Conservation (phyloP, 53 echinoderm and acorn worm species). For the Patiria pectinifera region DNA sequence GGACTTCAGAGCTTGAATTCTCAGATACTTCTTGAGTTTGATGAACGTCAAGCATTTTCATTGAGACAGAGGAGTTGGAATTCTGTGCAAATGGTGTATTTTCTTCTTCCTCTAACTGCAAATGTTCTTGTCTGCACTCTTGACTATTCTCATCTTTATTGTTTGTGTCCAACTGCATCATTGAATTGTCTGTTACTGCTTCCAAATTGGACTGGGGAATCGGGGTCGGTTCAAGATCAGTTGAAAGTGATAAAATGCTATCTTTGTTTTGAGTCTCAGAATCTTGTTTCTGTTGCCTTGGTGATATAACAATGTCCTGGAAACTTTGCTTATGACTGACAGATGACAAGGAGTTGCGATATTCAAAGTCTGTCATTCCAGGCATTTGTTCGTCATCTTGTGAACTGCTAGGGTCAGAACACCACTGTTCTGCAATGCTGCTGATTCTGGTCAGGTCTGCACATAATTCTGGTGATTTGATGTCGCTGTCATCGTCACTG, state of each 20-base stretch:
- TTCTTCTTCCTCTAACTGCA: background rate
- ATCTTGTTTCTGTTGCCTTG: background rate
- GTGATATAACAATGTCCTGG: background rate
- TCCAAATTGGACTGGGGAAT: background rate
- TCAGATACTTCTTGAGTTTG: background rate
- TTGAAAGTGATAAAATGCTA: background rate
- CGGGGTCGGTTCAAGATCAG: background rate
- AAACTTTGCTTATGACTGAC: background rate
- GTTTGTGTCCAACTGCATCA: background rate
- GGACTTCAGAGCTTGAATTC: background rate
- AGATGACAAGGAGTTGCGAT: background rate
- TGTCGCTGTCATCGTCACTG: background rate
- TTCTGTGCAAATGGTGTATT: background rate
- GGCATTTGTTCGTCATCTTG: background rate
- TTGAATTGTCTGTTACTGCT: background rate
- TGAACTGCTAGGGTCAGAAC: background rate
- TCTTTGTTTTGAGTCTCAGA: background rate
- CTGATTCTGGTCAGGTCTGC: constrained; percentile 1
- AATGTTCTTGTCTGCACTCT: background rate
- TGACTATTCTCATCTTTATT: background rate
- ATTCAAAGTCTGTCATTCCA: background rate
- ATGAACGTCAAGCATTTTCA: background rate
- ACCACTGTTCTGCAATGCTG: background rate
- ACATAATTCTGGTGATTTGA: background rate
- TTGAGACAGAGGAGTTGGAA: background rate